These are phyloP conservation scores for Aythya baeri DNA, from an alignment of 2,113 vertebrate genomes.

Conservation along the genomic window DNA sequence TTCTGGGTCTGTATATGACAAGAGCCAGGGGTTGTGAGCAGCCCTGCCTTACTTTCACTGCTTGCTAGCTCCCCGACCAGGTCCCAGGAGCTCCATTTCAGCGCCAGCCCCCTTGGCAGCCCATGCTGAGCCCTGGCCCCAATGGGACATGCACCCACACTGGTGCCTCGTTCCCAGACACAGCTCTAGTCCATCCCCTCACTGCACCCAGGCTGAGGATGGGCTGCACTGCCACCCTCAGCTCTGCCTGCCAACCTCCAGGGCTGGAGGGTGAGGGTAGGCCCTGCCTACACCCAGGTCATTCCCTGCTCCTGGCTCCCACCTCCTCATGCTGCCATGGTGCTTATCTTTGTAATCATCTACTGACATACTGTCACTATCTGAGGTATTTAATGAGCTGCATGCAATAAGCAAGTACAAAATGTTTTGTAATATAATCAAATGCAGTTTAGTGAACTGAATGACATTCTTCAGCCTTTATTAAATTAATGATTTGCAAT, in stretches of 20 bases:
- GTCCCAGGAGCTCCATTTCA: neutral
- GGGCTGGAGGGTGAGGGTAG: neutral
- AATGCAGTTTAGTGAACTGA: neutral
- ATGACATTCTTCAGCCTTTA: neutral
- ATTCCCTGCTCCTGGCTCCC: neutral
- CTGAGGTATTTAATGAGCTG: neutral
- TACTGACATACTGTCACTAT: neutral
- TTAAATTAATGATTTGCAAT: neutral
- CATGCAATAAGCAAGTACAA: neutral
- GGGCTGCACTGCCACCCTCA: neutral
- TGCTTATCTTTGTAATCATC: neutral
- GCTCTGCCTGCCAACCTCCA: neutral
- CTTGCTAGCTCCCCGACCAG: accelerated
- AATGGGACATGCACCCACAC: neutral
- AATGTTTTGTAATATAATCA: neutral
- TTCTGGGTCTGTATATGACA: neutral
- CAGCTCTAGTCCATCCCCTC: accelerated
- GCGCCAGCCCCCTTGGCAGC: neutral
- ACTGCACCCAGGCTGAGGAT: neutral
- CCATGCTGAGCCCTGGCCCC: neutral
- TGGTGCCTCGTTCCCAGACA: accelerated
- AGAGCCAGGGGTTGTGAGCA: neutral
- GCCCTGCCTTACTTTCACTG: neutral
- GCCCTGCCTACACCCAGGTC: neutral
- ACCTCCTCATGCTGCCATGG: neutral